These are phyloP conservation scores for Excalfactoria chinensis DNA, from an alignment of 2,113 vertebrate species.

Conservation along the genomic window DNA sequence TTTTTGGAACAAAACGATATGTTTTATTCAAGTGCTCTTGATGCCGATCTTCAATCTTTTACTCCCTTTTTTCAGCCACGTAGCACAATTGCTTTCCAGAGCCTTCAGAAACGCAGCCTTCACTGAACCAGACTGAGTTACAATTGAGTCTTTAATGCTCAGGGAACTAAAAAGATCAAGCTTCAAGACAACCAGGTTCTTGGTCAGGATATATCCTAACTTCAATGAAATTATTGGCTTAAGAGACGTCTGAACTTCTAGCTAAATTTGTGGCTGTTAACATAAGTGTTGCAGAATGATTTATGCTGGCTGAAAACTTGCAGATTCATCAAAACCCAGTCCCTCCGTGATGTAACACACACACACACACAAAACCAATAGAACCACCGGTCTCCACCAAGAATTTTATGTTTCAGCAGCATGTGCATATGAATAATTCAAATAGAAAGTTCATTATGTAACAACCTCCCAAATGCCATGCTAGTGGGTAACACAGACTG, in stretches of 20 bases:
- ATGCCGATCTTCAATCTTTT: neutral
- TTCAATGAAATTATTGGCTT: neutral
- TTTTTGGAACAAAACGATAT: neutral
- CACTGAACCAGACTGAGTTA: neutral
- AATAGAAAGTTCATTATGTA: neutral
- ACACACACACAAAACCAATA: neutral
- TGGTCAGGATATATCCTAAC: neutral
- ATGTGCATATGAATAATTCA: neutral
- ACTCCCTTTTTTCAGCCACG: neutral
- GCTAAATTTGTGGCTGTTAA: neutral
- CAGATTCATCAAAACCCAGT: neutral
- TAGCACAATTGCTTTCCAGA: neutral
- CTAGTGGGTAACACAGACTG: neutral
- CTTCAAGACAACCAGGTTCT: neutral
- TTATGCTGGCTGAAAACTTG: neutral
- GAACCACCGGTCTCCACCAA: neutral
- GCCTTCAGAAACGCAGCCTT: neutral
- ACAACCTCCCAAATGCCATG: neutral
- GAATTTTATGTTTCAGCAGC: conserved; percentile 31
- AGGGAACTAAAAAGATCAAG: accelerated
- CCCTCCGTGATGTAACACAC: neutral
- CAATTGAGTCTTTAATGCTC: neutral
- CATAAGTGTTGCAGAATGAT: neutral
- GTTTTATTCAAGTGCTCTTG: conserved; percentile 8
- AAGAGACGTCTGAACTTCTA: neutral